Conservation (phyloP, 2,797 vertebrate genomes). For the Allobates femoralis region DNA sequence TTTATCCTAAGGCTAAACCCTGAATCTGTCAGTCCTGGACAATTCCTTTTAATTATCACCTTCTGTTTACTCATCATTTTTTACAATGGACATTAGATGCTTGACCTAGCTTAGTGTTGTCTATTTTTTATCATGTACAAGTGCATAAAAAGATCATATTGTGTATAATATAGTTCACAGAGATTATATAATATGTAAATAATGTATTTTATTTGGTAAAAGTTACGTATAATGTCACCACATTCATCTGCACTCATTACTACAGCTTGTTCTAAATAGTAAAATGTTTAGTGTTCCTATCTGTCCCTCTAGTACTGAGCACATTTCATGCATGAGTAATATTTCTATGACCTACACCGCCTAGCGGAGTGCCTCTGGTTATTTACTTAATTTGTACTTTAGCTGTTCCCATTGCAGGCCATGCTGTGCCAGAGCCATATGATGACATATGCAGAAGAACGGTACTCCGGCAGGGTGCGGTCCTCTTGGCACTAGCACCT, state of each 20-base stretch:
- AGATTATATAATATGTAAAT: no score
- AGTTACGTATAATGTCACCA: neutral
- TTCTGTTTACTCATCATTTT: neutral
- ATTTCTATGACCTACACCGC: neutral
- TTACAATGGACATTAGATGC: neutral
- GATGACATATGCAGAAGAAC: neutral
- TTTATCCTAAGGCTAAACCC: no score
- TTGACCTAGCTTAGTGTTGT: neutral
- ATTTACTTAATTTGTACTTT: constrained; percentile 1
- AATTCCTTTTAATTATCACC: neutral
- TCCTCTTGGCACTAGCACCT: constrained; percentile 20
- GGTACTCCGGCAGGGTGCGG: constrained; percentile 18
- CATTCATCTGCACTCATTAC: neutral
- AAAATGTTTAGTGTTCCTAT: neutral
- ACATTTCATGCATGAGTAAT: neutral
- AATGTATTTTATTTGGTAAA: no score
- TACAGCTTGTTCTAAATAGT: neutral
- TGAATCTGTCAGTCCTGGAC: no score
- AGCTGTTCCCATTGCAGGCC: neutral
- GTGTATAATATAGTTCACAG: no score
- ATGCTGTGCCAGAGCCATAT: neutral
- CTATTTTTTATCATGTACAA: neutral
- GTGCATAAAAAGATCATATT: no score
- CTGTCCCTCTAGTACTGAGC: neutral
- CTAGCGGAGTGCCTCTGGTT: neutral